Conservation (phyloP, 2,113 vertebrate genomes). For the Corythornis cristatus region DNA sequence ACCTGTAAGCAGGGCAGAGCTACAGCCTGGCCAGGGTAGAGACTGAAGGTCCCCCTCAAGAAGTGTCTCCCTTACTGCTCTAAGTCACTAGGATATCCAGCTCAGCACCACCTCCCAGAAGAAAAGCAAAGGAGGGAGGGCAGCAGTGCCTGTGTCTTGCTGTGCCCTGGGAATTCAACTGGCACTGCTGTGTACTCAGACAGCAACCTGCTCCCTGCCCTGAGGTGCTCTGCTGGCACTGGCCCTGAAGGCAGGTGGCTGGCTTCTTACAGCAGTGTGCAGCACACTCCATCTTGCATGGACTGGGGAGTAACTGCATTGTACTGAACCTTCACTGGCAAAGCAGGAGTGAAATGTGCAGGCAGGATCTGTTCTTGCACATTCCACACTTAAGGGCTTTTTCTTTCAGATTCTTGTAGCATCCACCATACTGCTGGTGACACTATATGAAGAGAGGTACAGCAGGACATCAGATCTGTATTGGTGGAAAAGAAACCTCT, state of each 20-base stretch:
- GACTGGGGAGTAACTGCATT: neutral
- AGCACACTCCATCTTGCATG: rapidly evolving
- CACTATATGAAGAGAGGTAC: neutral
- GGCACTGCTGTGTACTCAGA: neutral
- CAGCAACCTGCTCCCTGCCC: neutral
- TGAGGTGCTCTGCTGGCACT: neutral
- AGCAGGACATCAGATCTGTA: neutral
- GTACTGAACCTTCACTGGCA: neutral
- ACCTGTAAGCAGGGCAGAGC: rapidly evolving
- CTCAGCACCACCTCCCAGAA: neutral
- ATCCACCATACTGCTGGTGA: neutral
- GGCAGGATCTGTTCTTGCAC: neutral
- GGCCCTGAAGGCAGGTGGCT: neutral
- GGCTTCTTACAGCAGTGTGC: neutral
- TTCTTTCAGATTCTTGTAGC: neutral
- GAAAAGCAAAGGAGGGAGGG: rapidly evolving
- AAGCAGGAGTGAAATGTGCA: neutral
- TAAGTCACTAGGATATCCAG: neutral
- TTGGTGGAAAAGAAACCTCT: neutral
- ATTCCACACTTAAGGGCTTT: neutral
- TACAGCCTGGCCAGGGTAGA: neutral
- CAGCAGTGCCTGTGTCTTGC: neutral
- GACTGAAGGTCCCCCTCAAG: neutral
- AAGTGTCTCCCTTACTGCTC: neutral
- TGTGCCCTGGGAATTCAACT: neutral